These are phyloP conservation scores for Neocloeon triangulifer DNA, from an alignment of 1,140 invertebrate species.

Conservation along the genomic window DNA sequence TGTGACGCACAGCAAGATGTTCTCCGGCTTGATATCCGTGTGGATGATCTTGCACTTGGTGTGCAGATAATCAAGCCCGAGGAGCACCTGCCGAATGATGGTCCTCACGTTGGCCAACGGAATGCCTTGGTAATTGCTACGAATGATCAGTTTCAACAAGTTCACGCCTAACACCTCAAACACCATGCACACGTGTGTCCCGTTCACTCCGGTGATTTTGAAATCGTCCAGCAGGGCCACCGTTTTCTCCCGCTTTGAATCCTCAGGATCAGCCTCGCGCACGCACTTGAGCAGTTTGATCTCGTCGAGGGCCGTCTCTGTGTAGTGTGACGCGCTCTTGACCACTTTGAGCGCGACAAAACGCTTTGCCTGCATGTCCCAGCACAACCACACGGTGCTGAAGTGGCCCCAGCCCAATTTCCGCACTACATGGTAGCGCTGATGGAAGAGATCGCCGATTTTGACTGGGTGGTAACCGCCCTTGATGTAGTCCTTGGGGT, in stretches of 20 bases:
- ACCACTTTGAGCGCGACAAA: slow-evolving; percentile 98
- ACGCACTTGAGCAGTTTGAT: slow-evolving; percentile 91
- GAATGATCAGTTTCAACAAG: slow-evolving; percentile 91
- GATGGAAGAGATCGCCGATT: slow-evolving; percentile 85
- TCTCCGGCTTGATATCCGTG: slow-evolving; percentile 99
- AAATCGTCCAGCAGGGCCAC: slow-evolving; percentile 96
- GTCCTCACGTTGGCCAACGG: slow-evolving; percentile 81
- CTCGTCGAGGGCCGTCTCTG: slow-evolving; percentile 95
- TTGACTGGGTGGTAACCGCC: slow-evolving; percentile 95
- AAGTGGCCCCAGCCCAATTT: slow-evolving; percentile 98
- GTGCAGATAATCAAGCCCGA: slow-evolving; percentile 93
- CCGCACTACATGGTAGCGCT: slow-evolving; percentile 82
- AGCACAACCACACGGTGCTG: slow-evolving; percentile 94
- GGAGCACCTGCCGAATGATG: slow-evolving; percentile 88
- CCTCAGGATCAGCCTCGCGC: slow-evolving; percentile 67
- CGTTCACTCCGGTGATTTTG: slow-evolving; percentile 92
- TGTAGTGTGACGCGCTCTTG: slow-evolving; percentile 93
- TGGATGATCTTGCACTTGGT: slow-evolving; percentile 96
- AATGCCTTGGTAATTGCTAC: slow-evolving; percentile 94
- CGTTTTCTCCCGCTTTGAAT: slow-evolving; percentile 83
- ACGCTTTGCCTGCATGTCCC: slow-evolving; percentile 72
- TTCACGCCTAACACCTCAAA: slow-evolving; percentile 97
- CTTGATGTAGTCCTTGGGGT: slow-evolving; percentile 80
- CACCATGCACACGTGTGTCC: slow-evolving; percentile 90
- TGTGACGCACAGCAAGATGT: slow-evolving; percentile 84